phyloP scores from a whole-genome alignment of 2,888 invertebrate genomes.

The Morinoia aosen region DNA sequence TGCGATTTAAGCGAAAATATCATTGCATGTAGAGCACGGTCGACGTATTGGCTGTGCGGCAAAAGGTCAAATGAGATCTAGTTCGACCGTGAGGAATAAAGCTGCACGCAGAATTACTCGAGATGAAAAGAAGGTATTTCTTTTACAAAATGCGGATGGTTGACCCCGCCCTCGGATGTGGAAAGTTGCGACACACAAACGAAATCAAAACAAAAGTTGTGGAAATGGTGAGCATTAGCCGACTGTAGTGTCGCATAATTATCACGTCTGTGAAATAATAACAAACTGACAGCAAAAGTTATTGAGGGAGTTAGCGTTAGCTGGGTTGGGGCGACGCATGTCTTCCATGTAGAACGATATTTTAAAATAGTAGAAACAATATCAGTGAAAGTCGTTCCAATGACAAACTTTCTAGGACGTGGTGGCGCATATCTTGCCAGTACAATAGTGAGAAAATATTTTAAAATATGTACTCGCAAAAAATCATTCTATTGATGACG shows the following conservation, averaged over 20 bases:
- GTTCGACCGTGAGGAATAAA: not conserved
- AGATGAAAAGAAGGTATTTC: slow-evolving; percentile 12
- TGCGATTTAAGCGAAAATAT: slow-evolving; percentile 10
- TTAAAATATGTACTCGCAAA: no score
- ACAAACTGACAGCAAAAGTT: no score
- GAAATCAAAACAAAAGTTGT: not conserved
- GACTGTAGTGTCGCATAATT: not conserved
- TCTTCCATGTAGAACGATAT: no score
- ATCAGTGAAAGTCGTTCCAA: no score
- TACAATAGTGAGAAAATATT: no score
- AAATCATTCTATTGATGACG: no score
- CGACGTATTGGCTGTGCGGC: not conserved
- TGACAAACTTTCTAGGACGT: no score
- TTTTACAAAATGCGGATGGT: not conserved
- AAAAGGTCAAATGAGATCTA: not conserved
- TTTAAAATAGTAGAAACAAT: no score
- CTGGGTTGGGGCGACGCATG: no score
- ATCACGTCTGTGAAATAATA: no score
- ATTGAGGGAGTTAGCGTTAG: no score
- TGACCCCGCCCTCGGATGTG: not conserved
- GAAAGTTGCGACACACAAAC: not conserved
- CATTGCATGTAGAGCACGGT: slow-evolving; percentile 5
- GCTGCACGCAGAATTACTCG: not conserved
- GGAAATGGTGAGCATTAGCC: not conserved
- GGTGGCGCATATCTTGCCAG: no score